Percentiles rank a stretch among this genome's conserved stretches.
Conservation (phyloP, 2,797 vertebrate genomes). For the Discoglossus pictus region DNA sequence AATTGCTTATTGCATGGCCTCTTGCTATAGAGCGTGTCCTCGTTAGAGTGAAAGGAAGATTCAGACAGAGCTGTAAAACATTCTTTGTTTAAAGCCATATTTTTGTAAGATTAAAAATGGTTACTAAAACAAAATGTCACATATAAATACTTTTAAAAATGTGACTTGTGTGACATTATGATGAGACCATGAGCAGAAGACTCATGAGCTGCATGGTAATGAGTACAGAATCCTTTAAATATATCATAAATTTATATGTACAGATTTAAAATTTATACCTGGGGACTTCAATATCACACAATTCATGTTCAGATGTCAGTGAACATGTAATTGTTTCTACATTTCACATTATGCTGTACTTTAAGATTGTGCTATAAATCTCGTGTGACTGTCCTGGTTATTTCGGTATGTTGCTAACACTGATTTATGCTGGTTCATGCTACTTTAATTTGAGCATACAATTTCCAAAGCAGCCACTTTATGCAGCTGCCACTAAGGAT, state of each 20-base stretch:
- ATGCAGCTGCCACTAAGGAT: constrained; percentile 60
- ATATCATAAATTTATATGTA: constrained; percentile 73
- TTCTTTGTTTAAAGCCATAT: constrained; percentile 58
- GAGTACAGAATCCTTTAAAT: constrained; percentile 65
- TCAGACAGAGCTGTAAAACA: constrained; percentile 55
- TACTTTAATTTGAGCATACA: constrained; percentile 72
- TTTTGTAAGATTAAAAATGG: constrained; percentile 62
- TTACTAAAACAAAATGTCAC: constrained; percentile 64
- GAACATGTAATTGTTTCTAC: constrained; percentile 73
- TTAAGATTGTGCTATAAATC: constrained; percentile 70
- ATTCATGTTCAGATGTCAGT: constrained; percentile 69
- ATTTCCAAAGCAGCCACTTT: constrained; percentile 67
- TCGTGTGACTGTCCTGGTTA: constrained; percentile 67
- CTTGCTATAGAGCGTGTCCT: constrained; percentile 20
- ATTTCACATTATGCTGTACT: constrained; percentile 72
- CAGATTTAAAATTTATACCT: constrained; percentile 74
- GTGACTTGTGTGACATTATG: constrained; percentile 62
- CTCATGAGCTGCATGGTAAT: constrained; percentile 67
- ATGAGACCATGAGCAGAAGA: constrained; percentile 61
- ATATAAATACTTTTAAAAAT: constrained; percentile 58
- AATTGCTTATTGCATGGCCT: no score
- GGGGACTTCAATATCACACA: constrained; percentile 67
- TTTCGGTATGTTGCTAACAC: constrained; percentile 67
- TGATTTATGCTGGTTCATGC: constrained; percentile 70
- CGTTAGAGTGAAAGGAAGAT: constrained; percentile 46